Percentiles rank a stretch among this genome's conserved stretches.
Conservation (phyloP, 2,113 vertebrate genomes). For the Rhizomys pruinosus region DNA sequence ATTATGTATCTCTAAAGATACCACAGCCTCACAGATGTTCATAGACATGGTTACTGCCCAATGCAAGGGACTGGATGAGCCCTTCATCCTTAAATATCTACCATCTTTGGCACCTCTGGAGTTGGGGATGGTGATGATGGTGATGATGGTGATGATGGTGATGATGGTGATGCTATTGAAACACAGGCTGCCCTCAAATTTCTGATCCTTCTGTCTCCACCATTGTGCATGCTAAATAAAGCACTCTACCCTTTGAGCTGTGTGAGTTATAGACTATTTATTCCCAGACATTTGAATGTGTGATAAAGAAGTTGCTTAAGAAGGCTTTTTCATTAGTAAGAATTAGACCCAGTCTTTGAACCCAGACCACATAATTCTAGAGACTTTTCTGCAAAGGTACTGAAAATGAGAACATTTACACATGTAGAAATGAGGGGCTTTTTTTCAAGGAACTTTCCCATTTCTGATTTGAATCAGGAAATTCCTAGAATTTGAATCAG, state of each 20-base stretch:
- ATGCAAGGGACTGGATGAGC: background rate
- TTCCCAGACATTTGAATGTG: background rate
- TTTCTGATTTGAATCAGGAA: background rate
- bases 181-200: background rate
- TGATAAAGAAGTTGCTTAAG: fast-evolving
- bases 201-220: background rate
- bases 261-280: background rate
- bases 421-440: background rate
- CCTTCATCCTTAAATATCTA: background rate
- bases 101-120: background rate
- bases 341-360: background rate
- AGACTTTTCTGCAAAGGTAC: background rate
- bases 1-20: background rate
- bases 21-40: fast-evolving
- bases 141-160: background rate
- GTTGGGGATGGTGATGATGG: background rate
- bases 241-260: no score
- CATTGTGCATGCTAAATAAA: background rate
- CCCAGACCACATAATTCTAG: background rate
- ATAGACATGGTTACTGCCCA: background rate
- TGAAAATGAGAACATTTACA: background rate
- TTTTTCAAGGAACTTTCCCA: background rate
- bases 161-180: background rate
- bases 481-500: no score
- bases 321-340: background rate